Conservation (phyloP, 1,140 invertebrate species). For the Orchesella cincta region DNA sequence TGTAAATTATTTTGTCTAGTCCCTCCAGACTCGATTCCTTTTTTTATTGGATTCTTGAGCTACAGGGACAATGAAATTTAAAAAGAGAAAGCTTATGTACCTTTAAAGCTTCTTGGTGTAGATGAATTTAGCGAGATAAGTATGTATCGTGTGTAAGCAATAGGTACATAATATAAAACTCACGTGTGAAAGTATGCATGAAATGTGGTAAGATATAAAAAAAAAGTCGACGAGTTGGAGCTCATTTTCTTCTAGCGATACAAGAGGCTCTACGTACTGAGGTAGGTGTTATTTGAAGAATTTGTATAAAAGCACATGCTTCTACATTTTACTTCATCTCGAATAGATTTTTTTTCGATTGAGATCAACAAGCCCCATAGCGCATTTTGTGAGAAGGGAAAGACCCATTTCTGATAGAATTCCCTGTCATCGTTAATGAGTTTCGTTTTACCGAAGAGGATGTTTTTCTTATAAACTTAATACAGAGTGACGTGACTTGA, state of each 20-base stretch:
- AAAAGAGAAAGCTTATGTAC: no score
- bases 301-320: no score
- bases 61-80: no score
- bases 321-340: no score
- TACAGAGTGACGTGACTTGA: conserved; percentile 5
- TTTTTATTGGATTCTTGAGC: neutral
- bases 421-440: conserved; percentile 17
- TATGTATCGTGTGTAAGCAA: neutral
- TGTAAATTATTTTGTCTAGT: conserved; percentile 14
- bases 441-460: conserved; percentile 9
- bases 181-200: neutral
- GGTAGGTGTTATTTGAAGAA: no score
- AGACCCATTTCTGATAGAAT: neutral
- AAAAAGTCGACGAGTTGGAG: neutral
- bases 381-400: neutral
- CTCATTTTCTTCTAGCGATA: no score
- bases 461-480: conserved; percentile 1
- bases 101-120: no score
- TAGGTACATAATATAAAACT: neutral
- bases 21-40: neutral
- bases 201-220: neutral
- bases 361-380: neutral
- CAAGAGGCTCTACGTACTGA: no score
- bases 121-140: no score
- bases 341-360: no score